Base-by-base conservation (phyloP, 2,797 vertebrate species). In the Acanthiza pusilla region DNA sequence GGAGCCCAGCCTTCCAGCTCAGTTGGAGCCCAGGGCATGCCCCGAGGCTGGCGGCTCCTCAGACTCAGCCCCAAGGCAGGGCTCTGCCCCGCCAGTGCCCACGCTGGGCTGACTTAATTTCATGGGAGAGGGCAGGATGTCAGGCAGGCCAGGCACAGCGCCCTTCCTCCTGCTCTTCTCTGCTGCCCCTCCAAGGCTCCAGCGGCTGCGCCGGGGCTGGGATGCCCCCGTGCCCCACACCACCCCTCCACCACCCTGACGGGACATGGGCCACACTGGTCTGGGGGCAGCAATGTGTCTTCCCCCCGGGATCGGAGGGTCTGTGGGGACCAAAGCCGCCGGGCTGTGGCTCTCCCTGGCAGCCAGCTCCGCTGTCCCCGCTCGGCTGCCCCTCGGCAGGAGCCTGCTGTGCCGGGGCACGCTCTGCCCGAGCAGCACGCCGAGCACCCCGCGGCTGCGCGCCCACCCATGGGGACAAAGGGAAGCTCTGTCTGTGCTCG, bases 251-350 rank as follows among this genome's bases (percentile, higher is more conserved):
- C 8, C 25, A 6, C 48, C 36, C 0, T 0, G 18, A 21, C 14
- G 20, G 9, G 23, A 25, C 11, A 1, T 1, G 36, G 27, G n/a
- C 7, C 2, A 1, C 3, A 1, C 34, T 8, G 19, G 9, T 1
- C 58, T 61, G 25, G 11, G 51, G 2, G 4, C 13, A 61, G 61
- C 4, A 6, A 0, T 5, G n/a, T 15, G 3, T 76, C 40, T 72
- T 10, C 4, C 1, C 1, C 2, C 1, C 4, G 45, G 22, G n/a
- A 2, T 36, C 2, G 1, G 11, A 51, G 21, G 11, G 36, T 30
- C 16, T 14, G 16, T 4, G 6, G 13, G 10, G 29, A 10, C 14
- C 9, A 55, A 40, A 74, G 36, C 40, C 18, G 54, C 12, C 0
- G 5, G 15, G 36, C 29, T 51, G 73, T 7, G 43, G 34, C 51